Evolutionary conservation across 2,113 vertebrate genomes (phyloP).

Genomic region (Spermophilus dauricus): DNA sequence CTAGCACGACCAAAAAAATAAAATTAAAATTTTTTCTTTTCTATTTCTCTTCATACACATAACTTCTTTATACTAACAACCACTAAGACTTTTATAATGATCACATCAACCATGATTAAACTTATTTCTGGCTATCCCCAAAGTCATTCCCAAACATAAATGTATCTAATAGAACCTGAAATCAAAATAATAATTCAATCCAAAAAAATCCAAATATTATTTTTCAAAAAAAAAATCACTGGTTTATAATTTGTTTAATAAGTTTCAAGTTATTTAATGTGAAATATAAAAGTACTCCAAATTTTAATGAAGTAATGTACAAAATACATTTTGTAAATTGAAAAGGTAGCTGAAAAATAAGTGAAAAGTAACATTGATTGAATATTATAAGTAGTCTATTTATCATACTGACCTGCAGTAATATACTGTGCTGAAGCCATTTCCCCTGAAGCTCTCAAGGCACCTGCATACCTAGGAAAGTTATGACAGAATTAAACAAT

Average conservation of each 20-base stretch:
- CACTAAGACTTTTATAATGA: slow-evolving; percentile 26
- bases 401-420: slow-evolving; percentile 94
- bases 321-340: not conserved
- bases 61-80: not conserved
- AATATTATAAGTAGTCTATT: not conserved
- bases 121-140: not conserved
- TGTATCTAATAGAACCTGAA: not conserved
- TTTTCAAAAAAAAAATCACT: slow-evolving; percentile 6
- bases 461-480: slow-evolving; percentile 93
- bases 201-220: not conserved
- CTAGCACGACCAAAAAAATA: too few species aligned
- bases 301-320: slow-evolving; percentile 13
- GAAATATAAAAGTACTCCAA: slow-evolving; percentile 18
- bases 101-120: not conserved
- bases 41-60: not conserved
- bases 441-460: slow-evolving; percentile 97
- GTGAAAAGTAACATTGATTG: not conserved
- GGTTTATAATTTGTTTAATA: slow-evolving; percentile 1
- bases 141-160: not conserved
- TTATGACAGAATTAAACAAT: slow-evolving; percentile 36
- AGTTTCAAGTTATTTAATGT: not conserved
- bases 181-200: slow-evolving; percentile 37
- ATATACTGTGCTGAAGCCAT: slow-evolving; percentile 98
- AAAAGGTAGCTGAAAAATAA: slow-evolving; percentile 14
- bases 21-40: too few species aligned